These are phyloP conservation scores for Cydia strobilella DNA, from an alignment of 1,140 invertebrate species.

Conservation along the genomic window DNA sequence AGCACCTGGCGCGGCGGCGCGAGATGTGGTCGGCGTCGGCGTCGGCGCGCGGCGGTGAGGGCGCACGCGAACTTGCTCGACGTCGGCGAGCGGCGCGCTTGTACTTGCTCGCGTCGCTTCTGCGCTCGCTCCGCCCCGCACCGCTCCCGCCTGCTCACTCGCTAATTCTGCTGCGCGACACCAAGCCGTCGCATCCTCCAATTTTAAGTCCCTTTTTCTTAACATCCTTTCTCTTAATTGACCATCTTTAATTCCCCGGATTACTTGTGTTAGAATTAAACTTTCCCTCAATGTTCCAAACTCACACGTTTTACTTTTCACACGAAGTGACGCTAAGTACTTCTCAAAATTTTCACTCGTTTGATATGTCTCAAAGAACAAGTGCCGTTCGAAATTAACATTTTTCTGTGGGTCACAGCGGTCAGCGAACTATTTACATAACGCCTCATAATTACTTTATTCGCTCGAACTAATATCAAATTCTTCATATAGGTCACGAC, in stretches of 20 bases:
- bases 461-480: constrained; percentile 29
- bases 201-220: constrained; percentile 3
- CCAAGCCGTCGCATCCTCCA: constrained; percentile 7
- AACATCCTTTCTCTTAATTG: constrained; percentile 31
- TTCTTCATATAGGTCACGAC: constrained; percentile 37
- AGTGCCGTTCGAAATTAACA: constrained; percentile 38
- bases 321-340: constrained; percentile 24
- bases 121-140: not conserved
- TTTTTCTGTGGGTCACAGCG: constrained; percentile 35
- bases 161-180: constrained; percentile 33
- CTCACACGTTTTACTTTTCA: constrained; percentile 38
- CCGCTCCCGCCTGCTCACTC: constrained; percentile 24
- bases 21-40: too few species aligned
- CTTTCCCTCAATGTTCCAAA: constrained; percentile 31
- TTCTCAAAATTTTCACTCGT: constrained; percentile 32
- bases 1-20: too few species aligned
- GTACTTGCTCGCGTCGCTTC: too few species aligned
- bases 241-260: constrained; percentile 17
- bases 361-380: constrained; percentile 11
- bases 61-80: not conserved
- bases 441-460: constrained; percentile 12
- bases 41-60: not conserved
- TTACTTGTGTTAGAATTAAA: constrained; percentile 36
- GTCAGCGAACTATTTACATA: constrained; percentile 31
- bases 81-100: not conserved